phyloP scores from a whole-genome alignment of 2,113 vertebrate species.

The Glaucidium brasilianum region DNA sequence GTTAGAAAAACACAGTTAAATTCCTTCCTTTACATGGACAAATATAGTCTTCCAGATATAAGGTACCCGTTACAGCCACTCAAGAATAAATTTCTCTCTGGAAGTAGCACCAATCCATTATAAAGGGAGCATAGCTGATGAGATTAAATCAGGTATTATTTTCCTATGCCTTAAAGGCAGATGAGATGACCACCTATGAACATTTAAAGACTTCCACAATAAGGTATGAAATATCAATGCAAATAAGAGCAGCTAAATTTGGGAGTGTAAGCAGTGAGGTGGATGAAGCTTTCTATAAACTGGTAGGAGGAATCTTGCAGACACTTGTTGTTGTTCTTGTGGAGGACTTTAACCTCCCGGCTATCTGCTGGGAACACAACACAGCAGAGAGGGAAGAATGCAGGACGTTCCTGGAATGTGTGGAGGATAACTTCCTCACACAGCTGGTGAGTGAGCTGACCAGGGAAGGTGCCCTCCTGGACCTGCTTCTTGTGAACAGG shows the following conservation, averaged over 20 bases:
- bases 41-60: neutral
- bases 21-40: neutral
- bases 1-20: neutral
- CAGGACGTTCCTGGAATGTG: no score
- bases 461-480: no score
- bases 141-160: neutral
- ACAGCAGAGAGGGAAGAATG: no score
- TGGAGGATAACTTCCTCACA: no score
- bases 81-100: neutral
- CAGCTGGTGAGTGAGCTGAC: no score
- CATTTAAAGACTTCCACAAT: neutral
- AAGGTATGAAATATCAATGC: neutral
- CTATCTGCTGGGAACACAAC: no score
- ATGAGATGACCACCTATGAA: neutral
- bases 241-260: neutral
- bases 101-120: fast-evolving
- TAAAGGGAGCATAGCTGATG: neutral
- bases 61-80: neutral
- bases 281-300: no score
- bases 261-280: neutral
- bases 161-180: neutral
- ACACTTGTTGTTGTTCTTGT: no score
- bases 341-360: no score
- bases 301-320: no score
- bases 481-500: no score